Conservation (phyloP, 1,140 invertebrate genomes). For the Neelides sp. region DNA sequence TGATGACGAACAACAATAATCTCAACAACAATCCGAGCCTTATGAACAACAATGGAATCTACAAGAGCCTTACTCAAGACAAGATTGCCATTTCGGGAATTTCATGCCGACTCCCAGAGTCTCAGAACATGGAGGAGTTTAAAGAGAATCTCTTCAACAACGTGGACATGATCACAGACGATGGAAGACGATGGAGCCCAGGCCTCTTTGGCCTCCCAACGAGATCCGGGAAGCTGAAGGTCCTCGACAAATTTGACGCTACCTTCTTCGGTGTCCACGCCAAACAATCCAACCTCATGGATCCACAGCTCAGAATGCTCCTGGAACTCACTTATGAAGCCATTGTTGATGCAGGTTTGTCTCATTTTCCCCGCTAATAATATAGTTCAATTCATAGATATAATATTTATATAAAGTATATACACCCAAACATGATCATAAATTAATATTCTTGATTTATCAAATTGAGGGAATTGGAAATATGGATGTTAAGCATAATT, state of each 20-base stretch:
- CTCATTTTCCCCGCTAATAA: background rate
- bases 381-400: no score
- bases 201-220: constrained; percentile 49
- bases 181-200: constrained; percentile 9
- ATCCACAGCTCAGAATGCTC: constrained; percentile 80
- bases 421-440: no score
- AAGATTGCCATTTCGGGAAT: constrained; percentile 80
- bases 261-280: constrained; percentile 87
- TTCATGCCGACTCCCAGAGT: constrained; percentile 79
- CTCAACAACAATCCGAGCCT: background rate
- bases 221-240: constrained; percentile 78
- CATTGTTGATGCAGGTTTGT: constrained; percentile 72
- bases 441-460: constrained; percentile 7
- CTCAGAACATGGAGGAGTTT: constrained; percentile 75
- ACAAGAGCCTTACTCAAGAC: constrained; percentile 38
- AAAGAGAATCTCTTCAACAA: constrained; percentile 68
- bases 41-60: no score
- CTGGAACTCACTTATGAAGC: constrained; percentile 90
- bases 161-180: constrained; percentile 69
- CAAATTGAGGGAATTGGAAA: constrained; percentile 2
- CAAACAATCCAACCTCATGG: constrained; percentile 89
- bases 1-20: constrained; percentile 7
- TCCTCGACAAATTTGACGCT: constrained; percentile 73
- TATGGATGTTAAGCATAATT: constrained; percentile 8
- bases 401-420: no score